Percentiles rank a stretch among this genome's conserved stretches.
phyloP scores from a whole-genome alignment of 1,140 invertebrate genomes.

The Microplitis mediator region DNA sequence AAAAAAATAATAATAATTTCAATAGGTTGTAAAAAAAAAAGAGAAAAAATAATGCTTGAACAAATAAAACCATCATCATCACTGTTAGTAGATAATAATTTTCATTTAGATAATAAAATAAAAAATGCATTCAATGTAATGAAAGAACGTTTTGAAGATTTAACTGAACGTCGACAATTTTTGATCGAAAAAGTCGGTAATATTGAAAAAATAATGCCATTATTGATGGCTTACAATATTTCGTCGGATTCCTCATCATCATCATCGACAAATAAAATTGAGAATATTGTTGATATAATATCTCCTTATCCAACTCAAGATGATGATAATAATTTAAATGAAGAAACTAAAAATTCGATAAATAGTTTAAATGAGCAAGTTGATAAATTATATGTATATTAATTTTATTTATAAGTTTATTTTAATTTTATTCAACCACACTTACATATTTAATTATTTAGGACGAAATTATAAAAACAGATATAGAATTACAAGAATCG shows the following conservation, averaged over 20 bases:
- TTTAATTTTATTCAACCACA: neutral
- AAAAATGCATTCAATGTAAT: slow-evolving; percentile 36
- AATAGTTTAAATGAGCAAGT: slow-evolving; percentile 43
- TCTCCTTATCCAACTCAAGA: slow-evolving; percentile 42
- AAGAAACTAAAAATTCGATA: slow-evolving; percentile 33
- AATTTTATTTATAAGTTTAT: no score
- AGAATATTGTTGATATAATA: slow-evolving; percentile 44
- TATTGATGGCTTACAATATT: slow-evolving; percentile 46
- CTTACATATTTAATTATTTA: slow-evolving; percentile 20
- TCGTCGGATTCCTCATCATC: slow-evolving; percentile 19
- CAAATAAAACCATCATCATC: no score
- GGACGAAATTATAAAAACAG: slow-evolving; percentile 54
- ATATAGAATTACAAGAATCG: slow-evolving; percentile 49
- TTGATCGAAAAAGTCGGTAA: slow-evolving; percentile 45
- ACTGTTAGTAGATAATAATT: no score
- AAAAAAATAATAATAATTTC: no score
- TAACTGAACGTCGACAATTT: slow-evolving; percentile 40
- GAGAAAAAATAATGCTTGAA: no score
- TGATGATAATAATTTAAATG: slow-evolving; percentile 25
- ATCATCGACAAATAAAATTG: slow-evolving; percentile 21
- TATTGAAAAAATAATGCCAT: slow-evolving; percentile 53
- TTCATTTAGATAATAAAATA: neutral
- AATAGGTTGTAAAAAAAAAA: no score
- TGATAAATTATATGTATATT: slow-evolving; percentile 53
- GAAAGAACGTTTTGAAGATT: slow-evolving; percentile 41